Conservation (phyloP, 2,888 invertebrate genomes). For the Aleiodes leptofemur region DNA sequence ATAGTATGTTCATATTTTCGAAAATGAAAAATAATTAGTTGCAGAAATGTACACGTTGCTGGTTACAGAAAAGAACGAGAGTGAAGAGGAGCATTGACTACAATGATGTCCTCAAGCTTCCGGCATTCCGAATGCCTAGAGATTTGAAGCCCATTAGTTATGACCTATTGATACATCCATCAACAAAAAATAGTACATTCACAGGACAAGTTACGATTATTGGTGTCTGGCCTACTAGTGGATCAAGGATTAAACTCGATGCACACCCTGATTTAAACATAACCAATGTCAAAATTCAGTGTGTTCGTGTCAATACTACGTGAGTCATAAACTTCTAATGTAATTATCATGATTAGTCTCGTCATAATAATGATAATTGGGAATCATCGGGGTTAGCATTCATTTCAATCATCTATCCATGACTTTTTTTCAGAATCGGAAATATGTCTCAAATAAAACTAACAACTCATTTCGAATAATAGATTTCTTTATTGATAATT, state of each 20-base stretch:
- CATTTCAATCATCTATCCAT: neutral
- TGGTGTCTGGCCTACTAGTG: constrained; percentile 80
- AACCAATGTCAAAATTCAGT: constrained; percentile 75
- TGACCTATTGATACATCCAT: constrained; percentile 81
- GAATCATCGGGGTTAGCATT: neutral
- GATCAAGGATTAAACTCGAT: constrained; percentile 81
- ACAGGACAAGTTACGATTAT: constrained; percentile 83
- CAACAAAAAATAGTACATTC: constrained; percentile 81
- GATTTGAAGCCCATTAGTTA: constrained; percentile 82
- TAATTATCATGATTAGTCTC: neutral
- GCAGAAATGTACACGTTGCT: constrained; percentile 35
- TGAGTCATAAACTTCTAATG: constrained; percentile 57
- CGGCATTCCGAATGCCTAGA: constrained; percentile 80
- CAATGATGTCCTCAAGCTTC: constrained; percentile 82
- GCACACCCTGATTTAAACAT: constrained; percentile 82
- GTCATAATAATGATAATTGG: neutral
- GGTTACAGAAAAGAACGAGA: constrained; percentile 44
- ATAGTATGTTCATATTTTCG: neutral
- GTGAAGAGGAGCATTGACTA: constrained; percentile 81
- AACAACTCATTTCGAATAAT: too few species aligned
- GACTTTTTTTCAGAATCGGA: neutral
- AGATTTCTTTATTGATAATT: too few species aligned
- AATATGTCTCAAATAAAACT: too few species aligned
- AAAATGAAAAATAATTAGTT: constrained; percentile 3
- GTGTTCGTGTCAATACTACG: constrained; percentile 68